Conservation (phyloP, 2,113 vertebrate species). For the Furnarius figulus region DNA sequence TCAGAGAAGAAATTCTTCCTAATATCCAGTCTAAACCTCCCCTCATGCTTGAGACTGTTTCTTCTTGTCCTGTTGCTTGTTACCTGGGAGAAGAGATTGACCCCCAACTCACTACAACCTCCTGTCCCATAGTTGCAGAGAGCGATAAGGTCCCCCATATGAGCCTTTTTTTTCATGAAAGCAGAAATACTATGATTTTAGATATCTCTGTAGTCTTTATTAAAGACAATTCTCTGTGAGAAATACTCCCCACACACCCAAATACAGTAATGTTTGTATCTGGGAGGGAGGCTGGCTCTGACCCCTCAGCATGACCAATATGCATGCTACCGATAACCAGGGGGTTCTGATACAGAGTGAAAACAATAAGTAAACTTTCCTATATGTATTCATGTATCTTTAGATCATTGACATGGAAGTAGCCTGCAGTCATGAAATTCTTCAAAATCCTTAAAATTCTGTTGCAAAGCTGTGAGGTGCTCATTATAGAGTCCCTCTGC, state of each 20-base stretch:
- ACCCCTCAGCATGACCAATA: neutral
- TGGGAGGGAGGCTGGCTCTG: neutral
- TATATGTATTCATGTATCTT: neutral
- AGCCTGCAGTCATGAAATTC: neutral
- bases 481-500: neutral
- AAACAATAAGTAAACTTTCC: neutral
- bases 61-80: neutral
- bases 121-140: neutral
- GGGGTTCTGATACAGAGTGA: neutral
- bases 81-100: neutral
- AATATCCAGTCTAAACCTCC: neutral
- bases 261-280: neutral
- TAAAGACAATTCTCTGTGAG: neutral
- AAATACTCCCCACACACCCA: neutral
- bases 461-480: neutral
- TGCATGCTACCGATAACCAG: rapidly evolving
- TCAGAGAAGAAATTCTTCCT: neutral
- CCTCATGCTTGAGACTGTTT: neutral
- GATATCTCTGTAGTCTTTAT: neutral
- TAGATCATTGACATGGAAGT: neutral
- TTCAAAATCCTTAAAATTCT: neutral
- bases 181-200: neutral
- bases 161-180: neutral
- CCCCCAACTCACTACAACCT: neutral
- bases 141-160: neutral